A percentile compares a stretch with the other conserved stretches of the same genome.
These are phyloP conservation scores for Ptilorrhoa leucosticta DNA, from an alignment of 2,113 vertebrate species.

Conservation along the genomic window DNA sequence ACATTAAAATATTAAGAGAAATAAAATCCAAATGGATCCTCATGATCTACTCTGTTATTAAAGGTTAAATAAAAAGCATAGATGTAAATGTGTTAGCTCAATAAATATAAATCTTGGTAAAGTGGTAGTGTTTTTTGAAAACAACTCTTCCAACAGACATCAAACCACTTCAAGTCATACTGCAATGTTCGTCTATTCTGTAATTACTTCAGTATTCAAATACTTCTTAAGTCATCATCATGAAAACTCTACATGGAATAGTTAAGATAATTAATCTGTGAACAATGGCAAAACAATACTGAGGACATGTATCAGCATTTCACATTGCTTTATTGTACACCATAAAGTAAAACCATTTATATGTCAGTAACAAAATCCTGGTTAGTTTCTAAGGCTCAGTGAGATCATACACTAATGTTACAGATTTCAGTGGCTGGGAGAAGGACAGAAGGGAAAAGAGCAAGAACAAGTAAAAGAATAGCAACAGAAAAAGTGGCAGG, in stretches of 20 bases:
- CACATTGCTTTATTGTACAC: not conserved
- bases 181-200: not conserved
- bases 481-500: not conserved
- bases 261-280: not conserved
- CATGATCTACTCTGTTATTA: conserved; percentile 4
- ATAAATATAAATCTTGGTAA: not conserved
- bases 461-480: not conserved
- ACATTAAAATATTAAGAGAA: not conserved
- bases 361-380: not conserved
- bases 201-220: not conserved
- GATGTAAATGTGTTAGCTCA: not conserved
- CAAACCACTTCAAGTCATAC: not conserved
- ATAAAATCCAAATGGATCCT: not conserved
- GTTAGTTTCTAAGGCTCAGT: not conserved
- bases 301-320: not conserved
- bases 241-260: not conserved
- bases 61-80: not conserved
- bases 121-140: not conserved
- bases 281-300: not conserved
- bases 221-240: conserved; percentile 28
- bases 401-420: not conserved
- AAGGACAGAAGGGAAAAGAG: not conserved
- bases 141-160: not conserved
- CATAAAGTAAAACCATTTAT: not conserved
- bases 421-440: not conserved